Evolutionary conservation across 2,797 vertebrate species (phyloP).

Genomic region (Coregonus suidteri): DNA sequence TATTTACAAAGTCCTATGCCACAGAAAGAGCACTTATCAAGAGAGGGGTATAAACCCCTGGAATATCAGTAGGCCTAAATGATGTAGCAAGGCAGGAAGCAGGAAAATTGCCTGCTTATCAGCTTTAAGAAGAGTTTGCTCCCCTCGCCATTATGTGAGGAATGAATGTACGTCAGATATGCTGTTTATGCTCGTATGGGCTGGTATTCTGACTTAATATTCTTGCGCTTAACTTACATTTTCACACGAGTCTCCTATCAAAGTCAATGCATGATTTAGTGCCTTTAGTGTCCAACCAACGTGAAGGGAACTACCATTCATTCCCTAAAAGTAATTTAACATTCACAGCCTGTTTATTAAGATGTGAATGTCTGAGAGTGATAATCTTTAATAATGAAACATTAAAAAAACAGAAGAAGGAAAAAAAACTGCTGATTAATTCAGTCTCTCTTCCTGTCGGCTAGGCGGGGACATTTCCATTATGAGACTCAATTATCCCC

Average conservation of each 20-base stretch:
- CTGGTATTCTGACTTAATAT: too few species aligned
- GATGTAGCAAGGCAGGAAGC: too few species aligned
- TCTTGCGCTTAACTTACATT: too few species aligned
- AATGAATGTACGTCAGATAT: background rate
- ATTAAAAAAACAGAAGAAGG: too few species aligned
- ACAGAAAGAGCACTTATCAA: background rate
- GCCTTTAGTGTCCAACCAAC: background rate
- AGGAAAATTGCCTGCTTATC: too few species aligned
- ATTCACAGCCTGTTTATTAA: slow-evolving; percentile 4
- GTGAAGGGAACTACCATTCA: background rate
- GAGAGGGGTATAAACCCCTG: background rate
- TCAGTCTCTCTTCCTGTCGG: background rate
- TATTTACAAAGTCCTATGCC: background rate
- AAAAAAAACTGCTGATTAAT: background rate
- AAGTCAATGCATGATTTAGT: too few species aligned
- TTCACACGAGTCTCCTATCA: too few species aligned
- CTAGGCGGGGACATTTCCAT: slow-evolving; percentile 7
- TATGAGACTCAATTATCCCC: slow-evolving; percentile 2
- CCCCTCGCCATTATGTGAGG: background rate
- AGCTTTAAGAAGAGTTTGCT: background rate
- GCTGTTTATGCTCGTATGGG: background rate
- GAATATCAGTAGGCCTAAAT: background rate
- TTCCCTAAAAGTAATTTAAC: background rate
- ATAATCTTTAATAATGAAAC: background rate
- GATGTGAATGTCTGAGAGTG: background rate